Evolutionary conservation across 2,888 invertebrate species (phyloP).

Genomic region (Cheilosia soror): DNA sequence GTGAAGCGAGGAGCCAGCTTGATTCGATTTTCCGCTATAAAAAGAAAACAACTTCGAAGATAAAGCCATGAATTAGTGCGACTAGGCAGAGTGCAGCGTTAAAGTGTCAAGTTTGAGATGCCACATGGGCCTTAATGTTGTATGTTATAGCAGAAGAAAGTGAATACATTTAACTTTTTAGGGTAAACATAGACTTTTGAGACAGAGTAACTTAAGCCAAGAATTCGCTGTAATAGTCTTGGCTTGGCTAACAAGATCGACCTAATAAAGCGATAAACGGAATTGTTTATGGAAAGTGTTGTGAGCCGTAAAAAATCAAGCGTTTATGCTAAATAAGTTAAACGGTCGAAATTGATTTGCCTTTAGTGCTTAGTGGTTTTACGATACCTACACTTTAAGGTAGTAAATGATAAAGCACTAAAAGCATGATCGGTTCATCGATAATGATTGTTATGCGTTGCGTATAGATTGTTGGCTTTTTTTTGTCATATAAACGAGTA

Average conservation of each 20-base stretch:
- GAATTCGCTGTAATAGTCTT: background rate
- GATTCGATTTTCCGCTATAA: constrained; percentile 32
- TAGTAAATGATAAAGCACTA: too few species aligned
- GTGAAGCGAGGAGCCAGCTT: constrained; percentile 5
- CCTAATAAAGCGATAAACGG: constrained; percentile 14
- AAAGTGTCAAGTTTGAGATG: constrained; percentile 22
- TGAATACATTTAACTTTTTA: constrained; percentile 20
- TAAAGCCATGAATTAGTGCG: constrained; percentile 24
- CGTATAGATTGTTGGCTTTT: too few species aligned
- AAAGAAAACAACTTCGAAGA: constrained; percentile 12
- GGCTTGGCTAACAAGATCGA: background rate
- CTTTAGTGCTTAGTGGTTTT: background rate
- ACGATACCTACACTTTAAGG: too few species aligned
- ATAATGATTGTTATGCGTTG: too few species aligned
- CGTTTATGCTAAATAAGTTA: constrained; percentile 9
- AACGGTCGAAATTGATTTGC: background rate
- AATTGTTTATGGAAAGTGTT: background rate
- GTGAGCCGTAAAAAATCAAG: background rate
- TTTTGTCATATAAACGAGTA: too few species aligned
- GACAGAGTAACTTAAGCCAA: background rate
- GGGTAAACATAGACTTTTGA: background rate
- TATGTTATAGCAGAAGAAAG: constrained; percentile 15
- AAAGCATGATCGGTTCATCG: too few species aligned
- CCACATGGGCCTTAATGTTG: background rate
- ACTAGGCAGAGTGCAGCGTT: constrained; percentile 1